Base-by-base conservation (phyloP, 1,140 invertebrate species). In the Megalonaias nervosa region DNA sequence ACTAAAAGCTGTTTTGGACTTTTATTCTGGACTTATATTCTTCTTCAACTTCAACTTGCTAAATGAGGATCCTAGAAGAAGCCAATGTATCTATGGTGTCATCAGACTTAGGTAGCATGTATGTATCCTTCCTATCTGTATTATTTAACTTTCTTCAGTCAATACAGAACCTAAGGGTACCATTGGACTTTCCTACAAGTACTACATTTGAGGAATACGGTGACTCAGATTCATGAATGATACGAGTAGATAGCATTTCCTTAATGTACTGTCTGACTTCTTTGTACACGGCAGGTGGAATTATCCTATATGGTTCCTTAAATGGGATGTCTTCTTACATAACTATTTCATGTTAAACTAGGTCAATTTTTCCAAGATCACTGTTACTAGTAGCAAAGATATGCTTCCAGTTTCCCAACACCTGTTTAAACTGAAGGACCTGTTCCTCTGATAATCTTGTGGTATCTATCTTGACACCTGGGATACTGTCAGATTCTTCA, bases 1-100 rank as follows among this genome's bases (percentile, higher is more conserved):
- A 23, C 70, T 74, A 66, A 85, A 82, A 16, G 81, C 84, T 59
- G 84, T 82, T 26, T 76, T 79, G 9, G n/a, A 16, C 38, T 70
- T 76, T 26, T 26, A 1, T 26, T 26, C 26, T 26, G 21, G 80
- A 60, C 31, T 74, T 77, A 64, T 80, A 74, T 21, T 58, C 59
- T 71, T 81, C 77, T 19, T 89, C 71, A 9, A 93, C 72, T 58
- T 78, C 75, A 0, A 92, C 79, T 71, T 92, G 91, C 86, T 89
- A 88, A 71, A 26, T 26, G 26, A 26, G 26, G 26, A 26, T 26
- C 2, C 2, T 26, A 26, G 26, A 26, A n/a, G n/a, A n/a, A n/a
- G n/a, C n/a, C n/a, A n/a, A 26, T 26, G 26, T 64, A 56, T 74
- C 12, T 23, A 67, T 19, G 13, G 67, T 66, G 57, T 74, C 72